Percentiles rank a stretch among this genome's conserved stretches.
phyloP scores from a whole-genome alignment of 2,797 vertebrate species.

The Benthosema pterotum region DNA sequence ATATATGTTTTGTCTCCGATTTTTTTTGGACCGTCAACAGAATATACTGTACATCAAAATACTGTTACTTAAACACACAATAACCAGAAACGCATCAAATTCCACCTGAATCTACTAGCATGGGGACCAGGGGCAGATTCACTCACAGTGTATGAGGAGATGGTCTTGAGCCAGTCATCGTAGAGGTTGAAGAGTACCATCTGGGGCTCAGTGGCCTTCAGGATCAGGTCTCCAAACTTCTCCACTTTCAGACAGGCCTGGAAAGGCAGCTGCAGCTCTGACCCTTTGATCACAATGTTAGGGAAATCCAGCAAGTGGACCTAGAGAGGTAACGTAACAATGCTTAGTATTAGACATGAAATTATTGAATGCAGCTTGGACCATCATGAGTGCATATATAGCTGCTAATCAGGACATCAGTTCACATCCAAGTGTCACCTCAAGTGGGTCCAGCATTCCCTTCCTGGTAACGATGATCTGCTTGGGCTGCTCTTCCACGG shows the following conservation, averaged over 20 bases:
- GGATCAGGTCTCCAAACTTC: slow-evolving; percentile 98
- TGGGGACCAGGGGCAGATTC: background rate
- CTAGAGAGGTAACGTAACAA: slow-evolving; percentile 64
- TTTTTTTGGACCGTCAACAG: too few relatives aligned
- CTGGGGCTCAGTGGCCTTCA: slow-evolving; percentile 98
- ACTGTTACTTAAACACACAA: too few relatives aligned
- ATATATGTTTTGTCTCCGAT: background rate
- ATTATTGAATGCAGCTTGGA: background rate
- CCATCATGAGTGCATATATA: background rate
- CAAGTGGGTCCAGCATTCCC: slow-evolving; percentile 97
- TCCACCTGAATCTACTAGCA: background rate
- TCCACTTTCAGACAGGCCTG: slow-evolving; percentile 99
- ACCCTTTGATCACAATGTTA: slow-evolving; percentile 99
- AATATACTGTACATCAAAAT: too few relatives aligned
- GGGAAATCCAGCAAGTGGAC: slow-evolving; percentile 99
- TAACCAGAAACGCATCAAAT: too few relatives aligned
- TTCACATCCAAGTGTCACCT: slow-evolving; percentile 77
- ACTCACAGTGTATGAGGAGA: slow-evolving; percentile 97
- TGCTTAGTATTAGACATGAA: background rate
- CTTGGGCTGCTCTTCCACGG: slow-evolving; percentile 98
- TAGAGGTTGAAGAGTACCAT: slow-evolving; percentile 99
- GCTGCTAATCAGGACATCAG: background rate
- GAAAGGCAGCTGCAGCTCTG: slow-evolving; percentile 97
- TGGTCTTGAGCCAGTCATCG: slow-evolving; percentile 99
- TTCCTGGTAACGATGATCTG: slow-evolving; percentile 99